Conservation (phyloP, 2,113 vertebrate species). For the Progne subis region DNA sequence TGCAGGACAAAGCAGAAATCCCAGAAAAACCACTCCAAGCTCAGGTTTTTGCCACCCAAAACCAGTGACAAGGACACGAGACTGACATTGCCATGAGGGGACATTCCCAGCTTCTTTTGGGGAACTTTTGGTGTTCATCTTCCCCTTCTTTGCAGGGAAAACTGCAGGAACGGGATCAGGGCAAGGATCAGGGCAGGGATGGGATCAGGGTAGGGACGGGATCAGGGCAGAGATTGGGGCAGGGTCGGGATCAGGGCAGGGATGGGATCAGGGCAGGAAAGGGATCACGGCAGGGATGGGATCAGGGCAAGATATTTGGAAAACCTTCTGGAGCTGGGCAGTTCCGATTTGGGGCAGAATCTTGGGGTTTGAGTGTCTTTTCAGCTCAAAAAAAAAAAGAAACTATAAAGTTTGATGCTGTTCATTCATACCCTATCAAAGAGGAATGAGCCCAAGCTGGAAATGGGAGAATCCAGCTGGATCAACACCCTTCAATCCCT, state of each 20-base stretch:
- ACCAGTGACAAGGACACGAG: constrained; percentile 63
- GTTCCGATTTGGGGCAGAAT: constrained; percentile 14
- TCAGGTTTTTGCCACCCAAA: constrained; percentile 76
- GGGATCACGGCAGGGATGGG: background rate
- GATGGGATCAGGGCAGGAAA: no score
- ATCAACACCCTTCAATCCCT: background rate
- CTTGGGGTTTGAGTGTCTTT: background rate
- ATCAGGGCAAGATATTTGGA: constrained; percentile 3
- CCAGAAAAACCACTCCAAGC: constrained; percentile 79
- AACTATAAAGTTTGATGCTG: constrained; percentile 35
- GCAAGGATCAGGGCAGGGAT: no score
- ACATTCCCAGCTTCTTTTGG: background rate
- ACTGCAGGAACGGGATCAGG: constrained; percentile 31
- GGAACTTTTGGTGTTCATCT: background rate
- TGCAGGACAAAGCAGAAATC: constrained; percentile 79
- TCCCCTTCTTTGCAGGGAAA: constrained; percentile 27
- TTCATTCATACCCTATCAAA: constrained; percentile 12
- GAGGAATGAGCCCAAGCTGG: background rate
- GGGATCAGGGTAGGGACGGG: background rate
- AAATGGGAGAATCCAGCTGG: background rate
- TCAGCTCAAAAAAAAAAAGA: background rate
- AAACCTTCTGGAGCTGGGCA: constrained; percentile 13
- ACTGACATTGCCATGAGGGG: constrained; percentile 54
- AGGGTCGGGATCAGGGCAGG: background rate
- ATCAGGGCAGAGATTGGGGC: background rate